Conservation (phyloP, 1,140 invertebrate genomes). For the Stratiolaelaps scimitus region DNA sequence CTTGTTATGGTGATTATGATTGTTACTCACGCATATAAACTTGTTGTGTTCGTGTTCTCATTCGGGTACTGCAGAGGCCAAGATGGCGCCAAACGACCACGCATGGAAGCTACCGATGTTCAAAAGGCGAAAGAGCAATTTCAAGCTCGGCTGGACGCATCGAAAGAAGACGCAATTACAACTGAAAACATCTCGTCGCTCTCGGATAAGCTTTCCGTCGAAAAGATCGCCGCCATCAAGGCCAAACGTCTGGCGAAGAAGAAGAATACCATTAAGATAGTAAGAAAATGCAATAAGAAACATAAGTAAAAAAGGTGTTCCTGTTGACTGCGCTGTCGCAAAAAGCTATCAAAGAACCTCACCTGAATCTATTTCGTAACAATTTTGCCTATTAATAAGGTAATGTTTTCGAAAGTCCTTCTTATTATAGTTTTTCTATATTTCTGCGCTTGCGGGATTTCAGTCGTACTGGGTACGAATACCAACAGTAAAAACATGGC, state of each 20-base stretch:
- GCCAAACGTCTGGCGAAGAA: conserved; percentile 93
- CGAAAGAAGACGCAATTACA: conserved; percentile 64
- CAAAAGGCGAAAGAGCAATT: conserved; percentile 86
- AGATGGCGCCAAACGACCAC: conserved; percentile 5
- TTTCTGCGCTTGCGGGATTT: too few species aligned
- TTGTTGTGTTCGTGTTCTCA: conserved; percentile 5
- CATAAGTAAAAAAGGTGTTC: too few species aligned
- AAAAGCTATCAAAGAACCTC: too few species aligned
- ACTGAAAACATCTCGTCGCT: conserved; percentile 53
- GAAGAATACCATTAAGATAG: conserved; percentile 69
- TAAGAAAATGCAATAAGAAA: too few species aligned
- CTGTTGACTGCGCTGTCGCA: too few species aligned
- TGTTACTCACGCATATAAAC: conserved; percentile 11
- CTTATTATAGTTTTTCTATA: too few species aligned
- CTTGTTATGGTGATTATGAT: conserved; percentile 37
- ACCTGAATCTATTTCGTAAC: too few species aligned
- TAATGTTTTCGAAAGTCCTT: too few species aligned
- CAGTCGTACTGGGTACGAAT: too few species aligned
- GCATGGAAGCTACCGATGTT: conserved; percentile 50
- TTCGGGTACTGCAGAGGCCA: conserved; percentile 6
- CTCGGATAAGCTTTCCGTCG: conserved; percentile 91
- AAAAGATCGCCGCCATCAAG: conserved; percentile 94
- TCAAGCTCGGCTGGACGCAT: conserved; percentile 83
- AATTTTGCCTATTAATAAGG: too few species aligned
- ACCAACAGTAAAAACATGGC: too few species aligned